Evolutionary conservation across 2,113 vertebrate genomes (phyloP), one percentile per base, ranked within the genome.

Genomic region (Pheucticus melanocephalus): DNA sequence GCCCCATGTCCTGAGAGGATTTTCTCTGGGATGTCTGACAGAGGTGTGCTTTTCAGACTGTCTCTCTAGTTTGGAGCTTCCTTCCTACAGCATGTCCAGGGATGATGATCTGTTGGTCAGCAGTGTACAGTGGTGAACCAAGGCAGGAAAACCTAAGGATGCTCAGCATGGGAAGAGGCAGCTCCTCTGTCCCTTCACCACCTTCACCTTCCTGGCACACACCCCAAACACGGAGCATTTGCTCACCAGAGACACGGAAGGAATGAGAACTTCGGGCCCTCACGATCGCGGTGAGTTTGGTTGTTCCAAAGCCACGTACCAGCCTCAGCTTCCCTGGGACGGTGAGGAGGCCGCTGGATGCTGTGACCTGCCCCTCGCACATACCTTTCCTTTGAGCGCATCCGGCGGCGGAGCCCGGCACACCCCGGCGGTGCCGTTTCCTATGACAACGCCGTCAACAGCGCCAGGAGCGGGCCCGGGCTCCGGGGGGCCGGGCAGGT

Each of bases 381-480:
- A 95, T 94, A 88, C 59, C 90, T 97, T 97, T 95, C 92, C 83
- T 77, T 80, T 96, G 92, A 97, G 90, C 27, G 5, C 86, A 92
- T 92, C 88, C 73, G 2, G 25, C 65, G 28, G 86, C 8, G 47
- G 21, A 84, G 79, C 69, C 56, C 18, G 20, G 94, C 92, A 76
- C 90, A 47, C 50, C 85, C 93, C 5, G 14, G 2, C 37, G 33
- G 31, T 6, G 4, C 61, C 3, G 90, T 94, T 89, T 71, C 92
- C 94, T 33, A 90, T 72, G 94, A 59, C 96, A 94, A 95, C 82
- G 5, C 44, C 2, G 35, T 88, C 82, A 97, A 96, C 94, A 97
- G 92, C 24, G 3, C 22, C 3, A 1, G 1, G 57, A 68, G 76
- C 35, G 3, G 81, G 65, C 8, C 3, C 33, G 23, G 48, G 84